Percentiles rank a stretch among this genome's conserved stretches.
These are phyloP conservation scores for Champsocephalus esox DNA, from an alignment of 2,797 vertebrate genomes.

Conservation along the genomic window DNA sequence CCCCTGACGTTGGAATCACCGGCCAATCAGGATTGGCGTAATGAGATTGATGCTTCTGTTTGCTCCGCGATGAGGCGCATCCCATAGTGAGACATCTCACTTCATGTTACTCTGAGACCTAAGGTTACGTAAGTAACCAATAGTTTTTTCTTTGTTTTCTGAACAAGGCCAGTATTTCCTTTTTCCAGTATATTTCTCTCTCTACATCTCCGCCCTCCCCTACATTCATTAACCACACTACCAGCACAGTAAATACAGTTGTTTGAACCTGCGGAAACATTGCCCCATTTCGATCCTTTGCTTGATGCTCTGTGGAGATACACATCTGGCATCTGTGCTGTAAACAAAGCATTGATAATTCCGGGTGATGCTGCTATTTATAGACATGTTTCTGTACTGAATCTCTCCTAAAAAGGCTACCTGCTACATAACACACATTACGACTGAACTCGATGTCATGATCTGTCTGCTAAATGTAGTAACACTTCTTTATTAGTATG, in stretches of 20 bases:
- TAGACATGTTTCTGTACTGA: constrained; percentile 20
- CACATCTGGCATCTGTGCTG: constrained; percentile 50
- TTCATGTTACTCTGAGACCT: no score
- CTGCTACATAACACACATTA: constrained; percentile 5
- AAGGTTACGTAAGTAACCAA: no score
- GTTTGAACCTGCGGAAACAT: constrained; percentile 56
- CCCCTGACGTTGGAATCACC: no score
- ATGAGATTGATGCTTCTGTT: no score
- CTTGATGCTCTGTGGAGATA: constrained; percentile 29
- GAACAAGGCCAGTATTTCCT: background rate
- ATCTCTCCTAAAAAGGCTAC: constrained; percentile 17
- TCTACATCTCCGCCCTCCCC: background rate
- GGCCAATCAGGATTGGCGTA: no score
- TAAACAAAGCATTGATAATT: background rate
- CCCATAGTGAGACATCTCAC: no score
- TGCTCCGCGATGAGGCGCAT: no score
- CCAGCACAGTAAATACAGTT: constrained; percentile 20
- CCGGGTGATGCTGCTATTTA: constrained; percentile 49
- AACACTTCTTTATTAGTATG: background rate
- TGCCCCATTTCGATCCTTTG: constrained; percentile 53
- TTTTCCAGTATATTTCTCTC: background rate
- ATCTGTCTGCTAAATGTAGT: constrained; percentile 2
- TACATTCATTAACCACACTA: constrained; percentile 16
- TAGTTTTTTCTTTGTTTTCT: background rate
- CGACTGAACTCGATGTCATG: background rate